Evolutionary conservation across 2,888 invertebrate genomes (phyloP), one percentile per base, ranked within the genome.

Genomic region (Eledone cirrhosa): DNA sequence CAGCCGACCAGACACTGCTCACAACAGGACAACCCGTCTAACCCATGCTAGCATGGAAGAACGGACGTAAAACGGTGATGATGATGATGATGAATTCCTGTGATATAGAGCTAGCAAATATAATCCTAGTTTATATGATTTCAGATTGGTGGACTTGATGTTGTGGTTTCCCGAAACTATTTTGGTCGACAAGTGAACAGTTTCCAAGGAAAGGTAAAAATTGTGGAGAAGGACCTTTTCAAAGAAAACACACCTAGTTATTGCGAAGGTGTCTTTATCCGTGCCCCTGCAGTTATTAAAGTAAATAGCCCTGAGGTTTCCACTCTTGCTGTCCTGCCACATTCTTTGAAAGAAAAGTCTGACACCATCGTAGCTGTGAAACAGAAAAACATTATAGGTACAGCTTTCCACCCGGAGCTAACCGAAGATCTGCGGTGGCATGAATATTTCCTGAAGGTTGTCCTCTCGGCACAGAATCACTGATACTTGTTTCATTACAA

Each of bases 331-430:
- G 83, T 83, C 14, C 74, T 86, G n/a, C 31, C 79, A 19, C 77
- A 79, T 41, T 69, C 81, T 29, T 81, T 83, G 11, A 74, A 78
- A 14, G 41, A 74, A 1, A 80, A 81, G 4, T 77, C 78, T 3
- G 80, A 80, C 27, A 85, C 86, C 0, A 83, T 85, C 29, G 88
- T 88, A 29, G 87, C 86, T 13, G 86, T 84, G n/a, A 82, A 83
- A 78, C 87, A 88, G 79, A 85, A 82, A 2, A 83, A 84, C 72
- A 79, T 87, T 22, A 78, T 88, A 47, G 84, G 85, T 11, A 87
- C 87, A n/a, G 86, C 87, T 5, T 88, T 88, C 80, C 88, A 88
- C 77, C 88, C 88, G 2, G 88, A 88, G 82, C 81, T 88, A 22
- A 87, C 88, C 19, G 86, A 87, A 14, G 88, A 88, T 53, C 79